Evolutionary conservation across 2,797 vertebrate genomes (phyloP).

Genomic region (Alosa sapidissima): DNA sequence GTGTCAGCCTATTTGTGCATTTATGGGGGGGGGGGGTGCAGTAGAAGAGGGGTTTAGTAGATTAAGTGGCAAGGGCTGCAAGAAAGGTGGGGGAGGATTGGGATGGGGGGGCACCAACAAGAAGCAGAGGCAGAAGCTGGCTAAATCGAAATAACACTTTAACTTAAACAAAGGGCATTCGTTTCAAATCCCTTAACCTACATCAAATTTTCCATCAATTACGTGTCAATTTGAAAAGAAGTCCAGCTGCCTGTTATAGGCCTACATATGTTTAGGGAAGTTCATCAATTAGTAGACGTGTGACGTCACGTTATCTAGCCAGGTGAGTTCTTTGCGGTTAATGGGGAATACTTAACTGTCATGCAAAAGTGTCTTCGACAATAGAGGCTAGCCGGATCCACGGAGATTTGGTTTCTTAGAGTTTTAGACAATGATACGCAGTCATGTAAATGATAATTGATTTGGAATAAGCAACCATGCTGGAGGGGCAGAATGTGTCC

Average conservation of each 20-base stretch:
- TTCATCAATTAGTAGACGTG: not conserved
- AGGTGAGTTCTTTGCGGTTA: not conserved
- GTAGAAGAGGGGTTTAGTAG: no score
- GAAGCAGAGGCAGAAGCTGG: not conserved
- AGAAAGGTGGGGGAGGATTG: no score
- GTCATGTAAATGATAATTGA: conserved; percentile 13
- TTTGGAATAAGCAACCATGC: conserved; percentile 36
- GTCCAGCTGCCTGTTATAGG: not conserved
- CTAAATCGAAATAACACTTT: not conserved
- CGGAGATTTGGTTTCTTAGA: not conserved
- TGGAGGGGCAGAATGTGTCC: conserved; percentile 57
- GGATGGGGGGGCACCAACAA: no score
- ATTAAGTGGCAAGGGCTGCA: no score
- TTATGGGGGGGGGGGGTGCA: no score
- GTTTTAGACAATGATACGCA: not conserved
- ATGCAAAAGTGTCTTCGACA: not conserved
- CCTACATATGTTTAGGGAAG: not conserved
- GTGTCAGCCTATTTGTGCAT: no score
- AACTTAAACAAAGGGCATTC: not conserved
- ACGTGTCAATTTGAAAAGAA: not conserved
- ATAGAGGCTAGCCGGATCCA: not conserved
- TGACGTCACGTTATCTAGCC: not conserved
- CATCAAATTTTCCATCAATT: not conserved
- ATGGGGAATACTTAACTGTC: not conserved
- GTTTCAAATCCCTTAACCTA: not conserved